phyloP scores from a whole-genome alignment of 2,797 vertebrate genomes.

The Lerista edwardsae region DNA sequence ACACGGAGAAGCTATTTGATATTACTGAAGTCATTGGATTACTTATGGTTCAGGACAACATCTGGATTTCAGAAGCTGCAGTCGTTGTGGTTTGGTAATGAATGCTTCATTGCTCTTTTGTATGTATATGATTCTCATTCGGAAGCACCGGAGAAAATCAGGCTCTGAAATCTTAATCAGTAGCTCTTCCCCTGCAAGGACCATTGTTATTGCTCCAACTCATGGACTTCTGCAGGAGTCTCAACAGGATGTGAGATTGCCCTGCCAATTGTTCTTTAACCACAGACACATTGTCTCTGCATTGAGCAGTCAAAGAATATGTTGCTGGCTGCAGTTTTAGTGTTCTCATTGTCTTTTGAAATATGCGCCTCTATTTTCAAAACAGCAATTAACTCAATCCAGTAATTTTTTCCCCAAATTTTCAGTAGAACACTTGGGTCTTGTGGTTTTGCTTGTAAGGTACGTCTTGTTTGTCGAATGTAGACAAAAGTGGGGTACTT shows the following conservation, averaged over 20 bases:
- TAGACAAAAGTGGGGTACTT: not conserved
- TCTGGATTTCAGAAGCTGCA: constrained; percentile 59
- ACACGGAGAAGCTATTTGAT: constrained; percentile 37
- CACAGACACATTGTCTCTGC: constrained; percentile 49
- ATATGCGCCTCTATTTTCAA: constrained; percentile 42
- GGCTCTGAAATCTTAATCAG: constrained; percentile 51
- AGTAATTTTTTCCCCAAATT: constrained; percentile 41
- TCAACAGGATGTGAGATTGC: constrained; percentile 48
- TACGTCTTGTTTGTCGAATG: constrained; percentile 31
- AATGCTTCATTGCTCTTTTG: constrained; percentile 38
- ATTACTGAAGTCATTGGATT: constrained; percentile 60
- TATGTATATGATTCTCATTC: constrained; percentile 42
- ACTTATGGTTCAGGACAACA: constrained; percentile 44
- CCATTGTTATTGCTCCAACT: constrained; percentile 55
- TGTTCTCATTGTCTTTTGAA: constrained; percentile 42
- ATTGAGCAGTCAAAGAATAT: constrained; percentile 48
- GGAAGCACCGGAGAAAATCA: constrained; percentile 38
- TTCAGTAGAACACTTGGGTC: constrained; percentile 9
- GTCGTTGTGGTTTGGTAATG: constrained; percentile 44
- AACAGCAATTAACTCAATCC: constrained; percentile 43
- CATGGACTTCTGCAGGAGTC: constrained; percentile 43
- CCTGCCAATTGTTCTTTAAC: constrained; percentile 35
- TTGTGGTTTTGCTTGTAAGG: constrained; percentile 45
- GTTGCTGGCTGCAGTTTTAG: constrained; percentile 27
- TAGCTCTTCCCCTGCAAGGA: constrained; percentile 39